Evolutionary conservation across 2,113 vertebrate genomes (phyloP).

Genomic region (Ranitomeya imitator): DNA sequence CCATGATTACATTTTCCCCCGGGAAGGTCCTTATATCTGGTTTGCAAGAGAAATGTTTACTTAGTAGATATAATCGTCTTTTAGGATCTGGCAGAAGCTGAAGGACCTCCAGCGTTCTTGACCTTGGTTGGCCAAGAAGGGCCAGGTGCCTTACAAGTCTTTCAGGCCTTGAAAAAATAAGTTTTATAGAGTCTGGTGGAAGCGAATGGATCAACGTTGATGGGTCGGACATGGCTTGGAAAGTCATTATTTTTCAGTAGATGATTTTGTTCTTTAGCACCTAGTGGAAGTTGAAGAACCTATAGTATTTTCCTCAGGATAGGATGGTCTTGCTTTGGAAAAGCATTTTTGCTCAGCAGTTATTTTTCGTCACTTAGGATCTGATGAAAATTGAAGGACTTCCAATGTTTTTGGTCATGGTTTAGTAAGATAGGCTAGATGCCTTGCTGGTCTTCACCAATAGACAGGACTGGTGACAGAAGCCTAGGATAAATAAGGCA

Average conservation of each 20-base stretch:
- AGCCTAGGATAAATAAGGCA: too few species aligned
- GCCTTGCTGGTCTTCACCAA: background rate
- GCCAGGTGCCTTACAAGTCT: background rate
- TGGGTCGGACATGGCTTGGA: background rate
- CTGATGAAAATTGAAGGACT: background rate
- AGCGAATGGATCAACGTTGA: background rate
- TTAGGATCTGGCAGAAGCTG: background rate
- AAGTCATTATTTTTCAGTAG: background rate
- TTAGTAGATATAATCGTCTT: background rate
- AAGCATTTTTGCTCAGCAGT: too few species aligned
- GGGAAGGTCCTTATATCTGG: conserved; percentile 3
- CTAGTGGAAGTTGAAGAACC: background rate
- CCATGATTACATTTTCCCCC: background rate
- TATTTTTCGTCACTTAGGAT: too few species aligned
- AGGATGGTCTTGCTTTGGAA: too few species aligned
- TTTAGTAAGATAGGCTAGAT: background rate
- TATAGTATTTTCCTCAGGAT: background rate
- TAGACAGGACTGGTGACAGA: background rate
- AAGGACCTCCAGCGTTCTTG: background rate
- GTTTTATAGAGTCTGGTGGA: background rate
- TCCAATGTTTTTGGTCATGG: background rate
- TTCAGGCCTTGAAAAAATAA: background rate
- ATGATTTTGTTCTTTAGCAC: background rate
- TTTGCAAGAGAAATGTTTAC: background rate
- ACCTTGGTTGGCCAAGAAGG: background rate